These are phyloP conservation scores for Thereva nobilitata DNA, from an alignment of 2,888 invertebrate genomes.

Conservation along the genomic window DNA sequence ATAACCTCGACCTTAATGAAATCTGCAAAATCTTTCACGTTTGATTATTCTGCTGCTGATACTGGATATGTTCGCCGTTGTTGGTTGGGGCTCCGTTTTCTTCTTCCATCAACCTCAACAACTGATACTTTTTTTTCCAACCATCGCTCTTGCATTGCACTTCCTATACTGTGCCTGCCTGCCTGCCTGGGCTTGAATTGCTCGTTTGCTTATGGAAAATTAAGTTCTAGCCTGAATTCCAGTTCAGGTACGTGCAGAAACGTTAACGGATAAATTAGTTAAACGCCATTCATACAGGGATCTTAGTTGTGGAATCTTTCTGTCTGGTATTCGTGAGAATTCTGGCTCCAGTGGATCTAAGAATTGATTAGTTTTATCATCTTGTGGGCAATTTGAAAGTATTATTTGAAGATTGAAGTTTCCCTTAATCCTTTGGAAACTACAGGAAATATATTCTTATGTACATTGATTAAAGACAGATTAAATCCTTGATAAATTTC, in stretches of 20 bases:
- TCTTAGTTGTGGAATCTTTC: conserved; percentile 10
- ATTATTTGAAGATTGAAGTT: no score
- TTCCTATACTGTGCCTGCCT: conserved; percentile 12
- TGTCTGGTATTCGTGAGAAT: conserved; percentile 26
- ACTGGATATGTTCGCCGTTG: conserved; percentile 17
- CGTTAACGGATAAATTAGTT: conserved; percentile 42
- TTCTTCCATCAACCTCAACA: neutral
- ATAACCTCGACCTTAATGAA: conserved; percentile 56
- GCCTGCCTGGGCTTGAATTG: neutral
- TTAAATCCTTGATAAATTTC: no score
- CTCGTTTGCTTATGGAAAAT: conserved; percentile 32
- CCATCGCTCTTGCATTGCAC: neutral
- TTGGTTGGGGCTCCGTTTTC: neutral
- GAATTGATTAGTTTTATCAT: neutral
- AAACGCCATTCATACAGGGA: conserved; percentile 37
- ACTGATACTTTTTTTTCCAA: neutral
- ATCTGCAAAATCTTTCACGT: conserved; percentile 46
- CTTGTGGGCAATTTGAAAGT: no score
- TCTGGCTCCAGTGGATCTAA: conserved; percentile 11
- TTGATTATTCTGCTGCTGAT: conserved; percentile 39
- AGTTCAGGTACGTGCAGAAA: conserved; percentile 27
- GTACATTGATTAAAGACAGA: no score
- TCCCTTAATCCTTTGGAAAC: no score
- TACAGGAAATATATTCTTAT: no score
- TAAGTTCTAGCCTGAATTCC: conserved; percentile 28